These are phyloP conservation scores for Typhlichthys eigenmanni DNA, from an alignment of 2,797 vertebrate genomes.

Conservation along the genomic window DNA sequence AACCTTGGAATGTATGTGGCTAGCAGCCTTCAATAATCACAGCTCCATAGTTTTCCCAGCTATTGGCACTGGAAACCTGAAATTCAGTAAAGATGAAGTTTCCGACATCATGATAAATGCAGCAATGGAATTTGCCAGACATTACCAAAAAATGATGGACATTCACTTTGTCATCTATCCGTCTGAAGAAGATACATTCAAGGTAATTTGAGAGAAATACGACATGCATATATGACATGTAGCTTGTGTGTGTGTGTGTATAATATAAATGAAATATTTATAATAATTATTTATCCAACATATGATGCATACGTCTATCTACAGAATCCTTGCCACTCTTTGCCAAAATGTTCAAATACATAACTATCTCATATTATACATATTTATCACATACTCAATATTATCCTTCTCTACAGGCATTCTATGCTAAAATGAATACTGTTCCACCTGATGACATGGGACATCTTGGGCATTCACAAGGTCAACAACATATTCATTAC, in stretches of 20 bases:
- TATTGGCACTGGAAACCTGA: conserved; percentile 64
- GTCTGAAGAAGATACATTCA: conserved; percentile 10
- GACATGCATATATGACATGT: no score
- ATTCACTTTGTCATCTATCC: conserved; percentile 80
- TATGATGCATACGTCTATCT: no score
- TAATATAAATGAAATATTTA: no score
- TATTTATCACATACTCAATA: no score
- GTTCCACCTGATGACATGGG: conserved; percentile 8
- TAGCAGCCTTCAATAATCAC: accelerated
- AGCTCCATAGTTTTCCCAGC: conserved; percentile 83
- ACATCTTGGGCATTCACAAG: not conserved
- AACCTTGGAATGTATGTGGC: conserved; percentile 54
- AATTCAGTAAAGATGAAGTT: conserved; percentile 19
- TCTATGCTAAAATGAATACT: conserved; percentile 30
- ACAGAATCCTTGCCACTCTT: no score
- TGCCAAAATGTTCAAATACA: no score
- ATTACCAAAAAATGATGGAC: not conserved
- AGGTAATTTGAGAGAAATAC: no score
- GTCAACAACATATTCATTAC: not conserved
- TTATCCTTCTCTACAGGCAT: conserved; percentile 54
- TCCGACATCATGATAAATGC: conserved; percentile 69
- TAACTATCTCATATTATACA: no score
- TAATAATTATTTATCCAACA: no score
- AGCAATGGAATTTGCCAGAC: conserved; percentile 61
- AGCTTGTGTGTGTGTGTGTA: no score